These are phyloP conservation scores for Laterallus jamaicensis DNA, from an alignment of 2,113 vertebrate species.

Conservation along the genomic window DNA sequence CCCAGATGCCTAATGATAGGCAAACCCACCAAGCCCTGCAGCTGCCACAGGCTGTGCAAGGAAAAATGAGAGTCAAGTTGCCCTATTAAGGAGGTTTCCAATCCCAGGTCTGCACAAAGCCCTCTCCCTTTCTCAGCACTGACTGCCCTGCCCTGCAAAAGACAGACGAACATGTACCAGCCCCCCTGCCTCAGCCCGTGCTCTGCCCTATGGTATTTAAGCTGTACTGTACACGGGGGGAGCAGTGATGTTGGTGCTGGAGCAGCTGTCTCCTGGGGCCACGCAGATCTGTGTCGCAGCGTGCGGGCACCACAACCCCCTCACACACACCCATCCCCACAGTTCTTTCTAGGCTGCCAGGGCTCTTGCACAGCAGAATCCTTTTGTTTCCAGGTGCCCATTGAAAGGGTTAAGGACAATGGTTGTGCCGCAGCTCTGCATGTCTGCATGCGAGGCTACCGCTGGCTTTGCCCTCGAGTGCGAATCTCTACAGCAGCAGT, in stretches of 20 bases:
- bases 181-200: neutral
- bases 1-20: neutral
- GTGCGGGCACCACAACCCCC: rapidly evolving
- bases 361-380: neutral
- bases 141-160: neutral
- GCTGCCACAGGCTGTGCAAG: rapidly evolving
- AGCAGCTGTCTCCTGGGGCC: neutral
- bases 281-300: rapidly evolving
- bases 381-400: neutral
- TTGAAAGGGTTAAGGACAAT: constrained; percentile 57
- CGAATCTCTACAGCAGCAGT: neutral
- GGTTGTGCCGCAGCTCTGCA: constrained; percentile 55
- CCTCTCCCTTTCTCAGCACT: neutral
- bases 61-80: neutral
- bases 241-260: neutral
- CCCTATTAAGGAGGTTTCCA: neutral
- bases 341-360: neutral
- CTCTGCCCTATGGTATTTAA: neutral
- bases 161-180: neutral
- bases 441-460: constrained; percentile 64
- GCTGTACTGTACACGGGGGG: rapidly evolving
- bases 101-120: neutral
- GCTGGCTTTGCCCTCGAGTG: constrained; percentile 50
- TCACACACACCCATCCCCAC: neutral
- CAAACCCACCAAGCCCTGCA: neutral